phyloP scores from a whole-genome alignment of 2,113 vertebrate genomes.

The Pogonocichla stellata region DNA sequence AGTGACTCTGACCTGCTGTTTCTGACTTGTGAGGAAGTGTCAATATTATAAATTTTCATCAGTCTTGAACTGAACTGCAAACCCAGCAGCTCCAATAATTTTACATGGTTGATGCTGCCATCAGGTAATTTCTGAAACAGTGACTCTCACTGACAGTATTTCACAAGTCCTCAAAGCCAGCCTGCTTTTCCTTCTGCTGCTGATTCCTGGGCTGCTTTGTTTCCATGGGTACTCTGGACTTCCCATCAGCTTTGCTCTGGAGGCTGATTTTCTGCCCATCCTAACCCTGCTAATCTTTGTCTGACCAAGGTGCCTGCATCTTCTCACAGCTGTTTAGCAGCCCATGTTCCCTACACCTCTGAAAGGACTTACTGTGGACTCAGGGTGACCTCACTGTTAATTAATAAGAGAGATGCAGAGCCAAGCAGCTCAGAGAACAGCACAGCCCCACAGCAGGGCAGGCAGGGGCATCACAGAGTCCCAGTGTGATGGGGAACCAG shows the following conservation, averaged over 20 bases:
- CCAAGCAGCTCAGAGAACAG: neutral
- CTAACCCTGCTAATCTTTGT: neutral
- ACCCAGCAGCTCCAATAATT: neutral
- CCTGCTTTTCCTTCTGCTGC: neutral
- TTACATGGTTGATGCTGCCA: neutral
- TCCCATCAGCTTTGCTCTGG: neutral
- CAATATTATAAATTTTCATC: neutral
- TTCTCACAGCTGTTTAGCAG: neutral
- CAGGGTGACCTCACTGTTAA: neutral
- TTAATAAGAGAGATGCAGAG: neutral
- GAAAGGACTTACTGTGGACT: neutral
- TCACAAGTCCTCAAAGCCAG: neutral
- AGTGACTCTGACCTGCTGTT: neutral
- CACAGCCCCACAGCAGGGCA: neutral
- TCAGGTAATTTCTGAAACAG: neutral
- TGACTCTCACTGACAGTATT: neutral
- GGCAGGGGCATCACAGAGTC: neutral
- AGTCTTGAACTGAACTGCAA: neutral
- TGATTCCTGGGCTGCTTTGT: neutral
- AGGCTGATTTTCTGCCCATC: neutral
- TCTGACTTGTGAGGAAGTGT: neutral
- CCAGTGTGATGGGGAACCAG: accelerated
- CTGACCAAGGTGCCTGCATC: neutral
- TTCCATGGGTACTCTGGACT: neutral
- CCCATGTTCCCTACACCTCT: neutral